Evolutionary conservation across 2,888 invertebrate species (phyloP).

Genomic region (Timandra comae): DNA sequence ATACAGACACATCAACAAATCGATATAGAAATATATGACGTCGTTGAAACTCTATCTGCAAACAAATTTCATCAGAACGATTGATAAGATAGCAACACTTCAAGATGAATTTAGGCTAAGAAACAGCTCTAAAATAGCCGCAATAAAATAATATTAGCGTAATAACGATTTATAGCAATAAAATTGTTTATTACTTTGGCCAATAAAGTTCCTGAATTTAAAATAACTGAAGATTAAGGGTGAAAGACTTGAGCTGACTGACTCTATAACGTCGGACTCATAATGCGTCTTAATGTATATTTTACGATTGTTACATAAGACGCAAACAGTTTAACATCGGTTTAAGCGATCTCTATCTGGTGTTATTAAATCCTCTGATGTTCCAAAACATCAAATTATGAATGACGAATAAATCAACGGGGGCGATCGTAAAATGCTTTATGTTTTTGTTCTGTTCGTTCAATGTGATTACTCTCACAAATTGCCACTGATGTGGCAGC

Average conservation of each 20-base stretch:
- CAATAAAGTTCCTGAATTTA: slow-evolving; percentile 68
- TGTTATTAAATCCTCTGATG: slow-evolving; percentile 73
- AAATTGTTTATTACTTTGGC: slow-evolving; percentile 63
- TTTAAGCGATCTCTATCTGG: slow-evolving; percentile 70
- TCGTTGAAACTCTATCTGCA: slow-evolving; percentile 31
- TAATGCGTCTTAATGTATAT: slow-evolving; percentile 75
- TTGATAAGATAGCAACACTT: slow-evolving; percentile 47
- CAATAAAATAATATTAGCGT: slow-evolving; percentile 67
- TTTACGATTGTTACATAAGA: slow-evolving; percentile 75
- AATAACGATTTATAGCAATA: slow-evolving; percentile 69
- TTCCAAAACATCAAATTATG: slow-evolving; percentile 74
- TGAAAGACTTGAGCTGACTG: slow-evolving; percentile 54
- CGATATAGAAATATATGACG: slow-evolving; percentile 26
- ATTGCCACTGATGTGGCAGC: slow-evolving; percentile 56
- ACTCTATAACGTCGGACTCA: slow-evolving; percentile 53
- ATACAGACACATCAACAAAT: slow-evolving; percentile 24
- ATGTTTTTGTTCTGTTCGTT: slow-evolving; percentile 67
- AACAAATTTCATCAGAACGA: slow-evolving; percentile 39
- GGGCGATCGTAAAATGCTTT: slow-evolving; percentile 70
- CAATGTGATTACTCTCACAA: slow-evolving; percentile 59
- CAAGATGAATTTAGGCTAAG: slow-evolving; percentile 47
- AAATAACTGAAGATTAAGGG: slow-evolving; percentile 72
- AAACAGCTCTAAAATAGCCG: slow-evolving; percentile 47
- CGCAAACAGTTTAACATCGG: slow-evolving; percentile 66
- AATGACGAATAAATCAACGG: slow-evolving; percentile 73